Base-by-base conservation (phyloP, 2,797 vertebrate genomes). In the Trichosurus vulpecula region DNA sequence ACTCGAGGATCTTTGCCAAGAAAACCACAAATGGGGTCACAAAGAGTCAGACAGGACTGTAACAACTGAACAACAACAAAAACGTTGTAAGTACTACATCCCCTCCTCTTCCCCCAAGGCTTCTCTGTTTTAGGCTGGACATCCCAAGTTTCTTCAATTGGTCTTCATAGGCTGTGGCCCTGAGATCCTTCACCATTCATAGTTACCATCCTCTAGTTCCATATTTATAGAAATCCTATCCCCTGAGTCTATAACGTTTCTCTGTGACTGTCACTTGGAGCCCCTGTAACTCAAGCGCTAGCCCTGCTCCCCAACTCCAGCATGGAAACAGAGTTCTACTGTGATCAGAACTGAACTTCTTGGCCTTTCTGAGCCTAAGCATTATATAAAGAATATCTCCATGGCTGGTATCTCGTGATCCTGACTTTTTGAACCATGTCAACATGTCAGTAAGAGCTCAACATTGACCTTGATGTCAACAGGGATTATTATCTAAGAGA, bases 361-460 rank as follows among this genome's bases (percentile, higher is more conserved):
- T 30, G 14, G 25, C 8, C 27, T 53, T 53, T 41, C 61, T 2
- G 16, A 5, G 4, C 14, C 11, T 90, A 54, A 61, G 31, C 22
- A 35, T 74, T 41, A 41, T 41, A n/a, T 22, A 22, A 41, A 22
- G 14, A 74, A 74, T 66, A 16, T 74, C n/a, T 22, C 90, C 13
- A 1, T 0, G 0, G 22, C 35, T 1, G 0, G 0, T 1, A 1
- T n/a, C 92, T 93, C 90, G 35, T 51, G 94, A 57, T 41, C 54
- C 91, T 47, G 30, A 10, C 1, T 35, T 54, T 55, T 61, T 52
- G 4, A 41, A 51, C 90, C 16, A 11, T 35, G 57, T 91, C 53
- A 30, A 1, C 14, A 0, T n/a, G 47, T 89, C 41, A 54, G 58
- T 56, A 53, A 95, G 91, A 90, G 52, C 89, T 51, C 13, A 91